Evolutionary conservation across 2,113 vertebrate species (phyloP), one percentile per base, ranked within the genome.

Genomic region (Triplophysa siluroides): DNA sequence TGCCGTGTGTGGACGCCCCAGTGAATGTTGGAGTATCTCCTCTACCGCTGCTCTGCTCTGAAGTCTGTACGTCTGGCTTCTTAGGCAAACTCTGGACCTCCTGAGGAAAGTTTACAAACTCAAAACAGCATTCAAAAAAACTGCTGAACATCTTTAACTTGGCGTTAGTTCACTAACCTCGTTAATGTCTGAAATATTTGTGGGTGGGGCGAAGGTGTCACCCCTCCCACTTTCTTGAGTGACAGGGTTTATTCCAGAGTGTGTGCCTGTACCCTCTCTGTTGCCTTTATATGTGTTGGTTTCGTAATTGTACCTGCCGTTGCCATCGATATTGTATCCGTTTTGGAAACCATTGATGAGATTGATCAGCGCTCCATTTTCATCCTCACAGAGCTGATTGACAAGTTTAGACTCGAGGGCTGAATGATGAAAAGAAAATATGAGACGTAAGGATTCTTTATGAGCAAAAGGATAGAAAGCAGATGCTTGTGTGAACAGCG

Each of bases 341-440:
- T 94, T 94, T 74, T 89, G 47, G 52, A 63, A 72, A 24, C 75
- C 79, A 54, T 75, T 90, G n/a, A 94, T 76, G 18, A 45, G 89
- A 81, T 94, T 95, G 47, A 91, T 90, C 61, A 94, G 89, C 24
- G 91, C 93, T 4, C 94, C 93, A 14, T 94, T 95, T 89, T 96
- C 95, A 89, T 97, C 95, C 89, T 97, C 94, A 88, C 96, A 97
- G 85, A 97, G 95, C 60, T 96, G 94, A 83, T 89, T 96, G 50
- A 96, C 93, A 52, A 97, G 92, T 90, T 96, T 93, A 8, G 94
- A 96, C 81, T 98, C 96, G 88, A 98, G 86, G 77, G 93, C 96
- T 95, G 74, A 45, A 84, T 85, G 78, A 72, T 6, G 8, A 60
- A 38, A 68, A 26, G 38, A 2, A 65, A 24, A 52, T 9, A 45